Evolutionary conservation across 2,113 vertebrate species (phyloP), one percentile per base, ranked within the genome.

Genomic region (Nerophis ophidion): DNA sequence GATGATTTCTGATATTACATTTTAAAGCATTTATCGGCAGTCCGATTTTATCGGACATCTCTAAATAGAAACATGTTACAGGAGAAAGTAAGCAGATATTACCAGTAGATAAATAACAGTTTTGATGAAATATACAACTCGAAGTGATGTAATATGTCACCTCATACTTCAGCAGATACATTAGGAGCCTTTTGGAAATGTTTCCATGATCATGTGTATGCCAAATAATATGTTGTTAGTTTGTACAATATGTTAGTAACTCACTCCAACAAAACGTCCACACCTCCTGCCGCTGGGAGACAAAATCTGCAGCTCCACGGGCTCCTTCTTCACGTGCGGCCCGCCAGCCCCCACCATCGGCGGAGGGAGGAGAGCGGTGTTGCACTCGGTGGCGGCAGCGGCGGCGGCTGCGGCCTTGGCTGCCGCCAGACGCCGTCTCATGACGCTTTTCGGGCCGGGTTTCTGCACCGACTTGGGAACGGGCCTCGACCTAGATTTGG

Each of bases 231-330:
- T 52, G 4, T 34, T 63, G 13, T 34, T 49, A 52, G n/a, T 50
- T 62, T 53, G 2, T 38, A 19, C 3, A 57, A 4, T 63, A 12
- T 44, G 12, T 59, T n/a, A n/a, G 8, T 44, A 58, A 82, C 87
- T 87, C 74, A 88, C 87, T 5, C 87, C 87, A 1, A 87, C 78
- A 75, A 76, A 88, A 54, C 81, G 84, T 58, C 81, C 68, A 16
- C 72, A 65, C 69, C 72, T 83, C 60, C 71, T 61, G 60, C 72
- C 81, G 49, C 61, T 77, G 15, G 75, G 38, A 36, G 76, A 57
- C 17, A 66, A 56, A 47, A 64, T 38, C 35, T 71, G 72, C 35
- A 77, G 9, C 2, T 66, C 50, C 49, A 62, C 46, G 57, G 75
- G 70, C 52, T 79, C 77, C 72, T 75, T 84, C 70, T 75, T 82